Base-by-base conservation (phyloP, 2,888 invertebrate species). In the Epinotia bilunana region DNA sequence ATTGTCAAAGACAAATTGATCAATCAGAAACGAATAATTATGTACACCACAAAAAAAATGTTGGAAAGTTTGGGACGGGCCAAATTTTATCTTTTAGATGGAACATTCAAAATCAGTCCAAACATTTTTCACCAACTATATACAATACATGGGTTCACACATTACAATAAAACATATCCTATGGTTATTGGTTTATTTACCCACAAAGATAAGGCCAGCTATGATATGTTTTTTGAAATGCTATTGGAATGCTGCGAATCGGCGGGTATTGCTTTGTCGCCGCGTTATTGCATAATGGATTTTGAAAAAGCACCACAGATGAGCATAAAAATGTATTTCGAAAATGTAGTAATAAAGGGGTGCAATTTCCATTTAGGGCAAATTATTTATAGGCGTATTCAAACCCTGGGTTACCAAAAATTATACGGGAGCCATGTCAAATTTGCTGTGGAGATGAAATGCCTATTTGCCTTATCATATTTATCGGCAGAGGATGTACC, bases 361-460 rank as follows among this genome's bases (percentile, higher is more conserved):
- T 63, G 63, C n/a, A 43, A 63, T 43, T 63, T 63, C 43, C 63
- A 63, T 28, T 18, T 63, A 9, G 43, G 63, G 7, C 63, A 63
- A 63, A 63, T 74, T 55, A 68, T 74, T 39, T 68, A 69, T 33
- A 28, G 68, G 16, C 49, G 43, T n/a, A 39, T 74, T 3, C 73
- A 74, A 33, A 69, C 33, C 13, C n/a, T 43, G 3, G 73, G 68
- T 13, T 74, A 28, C 20, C 73, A 74, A 74, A 74, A 20, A 68
- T 55, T 73, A 33, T 67, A 73, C 28, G 73, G 73, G 18, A 73
- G 58, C 28, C 16, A 68, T 53, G 64, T 49, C 9, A 43, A n/a
- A 20, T 73, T 73, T 67, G 65, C 73, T 23, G 53, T 39, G 53
- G 65, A 73, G 53, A 73, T 73, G 39, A 73, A 73, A 61, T 67